Percentiles rank a stretch among this genome's conserved stretches.
Evolutionary conservation across 2,113 vertebrate genomes (phyloP).

Genomic region (Thunnus thynnus): DNA sequence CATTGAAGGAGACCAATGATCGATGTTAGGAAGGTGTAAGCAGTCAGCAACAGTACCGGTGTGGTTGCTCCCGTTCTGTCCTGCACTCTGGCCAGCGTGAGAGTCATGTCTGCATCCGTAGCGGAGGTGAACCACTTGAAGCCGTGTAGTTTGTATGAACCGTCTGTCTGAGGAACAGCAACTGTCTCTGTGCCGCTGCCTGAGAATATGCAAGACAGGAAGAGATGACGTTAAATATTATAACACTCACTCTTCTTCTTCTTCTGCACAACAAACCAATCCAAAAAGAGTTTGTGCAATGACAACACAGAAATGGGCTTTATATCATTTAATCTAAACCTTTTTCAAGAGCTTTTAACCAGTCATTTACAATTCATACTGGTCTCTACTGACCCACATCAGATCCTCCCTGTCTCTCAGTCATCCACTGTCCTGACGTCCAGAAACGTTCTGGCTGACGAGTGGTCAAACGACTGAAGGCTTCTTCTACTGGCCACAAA

Average conservation of each 20-base stretch:
- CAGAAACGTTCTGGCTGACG: slow-evolving; percentile 87
- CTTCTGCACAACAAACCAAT: neutral
- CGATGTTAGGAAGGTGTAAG: neutral
- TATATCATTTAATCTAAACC: neutral
- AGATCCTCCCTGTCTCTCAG: slow-evolving; percentile 90
- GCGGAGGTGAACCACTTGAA: slow-evolving; percentile 93
- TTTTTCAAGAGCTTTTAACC: too few species aligned
- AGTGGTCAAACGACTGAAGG: slow-evolving; percentile 84
- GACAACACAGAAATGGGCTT: neutral
- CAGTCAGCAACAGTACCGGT: slow-evolving; percentile 62
- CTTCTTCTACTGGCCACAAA: slow-evolving; percentile 74
- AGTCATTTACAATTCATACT: too few species aligned
- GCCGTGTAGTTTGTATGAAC: slow-evolving; percentile 86
- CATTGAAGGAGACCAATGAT: neutral
- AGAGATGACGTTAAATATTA: neutral
- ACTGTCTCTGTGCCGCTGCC: slow-evolving; percentile 87
- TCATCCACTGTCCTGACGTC: slow-evolving; percentile 96
- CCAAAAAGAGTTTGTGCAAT: neutral
- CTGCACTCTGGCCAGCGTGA: slow-evolving; percentile 87
- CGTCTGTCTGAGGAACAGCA: slow-evolving; percentile 86
- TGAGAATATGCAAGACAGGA: slow-evolving; percentile 51
- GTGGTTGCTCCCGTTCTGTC: slow-evolving; percentile 81
- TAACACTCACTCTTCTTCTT: neutral
- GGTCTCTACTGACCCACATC: slow-evolving; percentile 86
- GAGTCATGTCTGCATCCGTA: slow-evolving; percentile 88